These are phyloP conservation scores for Sicus ferrugineus DNA, from an alignment of 2,888 invertebrate species.

Conservation along the genomic window DNA sequence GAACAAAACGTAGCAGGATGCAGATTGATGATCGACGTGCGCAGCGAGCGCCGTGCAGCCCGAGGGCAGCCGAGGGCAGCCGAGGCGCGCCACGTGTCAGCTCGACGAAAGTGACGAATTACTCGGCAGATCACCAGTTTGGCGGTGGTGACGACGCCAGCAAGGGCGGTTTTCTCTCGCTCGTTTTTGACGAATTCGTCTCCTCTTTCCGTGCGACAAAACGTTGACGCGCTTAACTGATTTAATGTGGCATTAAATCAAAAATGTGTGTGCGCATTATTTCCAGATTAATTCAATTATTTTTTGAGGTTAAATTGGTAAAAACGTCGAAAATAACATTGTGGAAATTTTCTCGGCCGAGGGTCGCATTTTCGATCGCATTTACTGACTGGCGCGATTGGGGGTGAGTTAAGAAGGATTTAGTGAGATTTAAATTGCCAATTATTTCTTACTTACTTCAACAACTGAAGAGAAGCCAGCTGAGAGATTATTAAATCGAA, in stretches of 20 bases:
- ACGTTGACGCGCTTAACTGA: background rate
- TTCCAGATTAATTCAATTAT: background rate
- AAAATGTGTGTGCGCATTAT: no score
- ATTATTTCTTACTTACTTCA: no score
- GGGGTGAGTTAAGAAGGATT: no score
- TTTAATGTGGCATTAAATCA: conserved; percentile 1
- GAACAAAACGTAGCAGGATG: no score
- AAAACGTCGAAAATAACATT: background rate
- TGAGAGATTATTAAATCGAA: no score
- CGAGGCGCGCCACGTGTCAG: background rate
- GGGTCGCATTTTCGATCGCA: no score
- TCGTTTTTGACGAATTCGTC: background rate
- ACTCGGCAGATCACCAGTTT: background rate
- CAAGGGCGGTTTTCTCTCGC: background rate
- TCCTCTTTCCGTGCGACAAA: background rate
- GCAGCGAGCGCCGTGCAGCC: background rate
- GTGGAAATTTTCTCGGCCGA: no score
- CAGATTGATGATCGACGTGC: background rate
- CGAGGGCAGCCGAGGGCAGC: no score
- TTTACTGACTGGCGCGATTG: no score
- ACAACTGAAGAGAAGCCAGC: no score
- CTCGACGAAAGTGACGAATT: background rate
- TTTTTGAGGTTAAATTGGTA: background rate
- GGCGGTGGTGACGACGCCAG: background rate
- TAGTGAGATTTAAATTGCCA: no score